These are phyloP conservation scores for Zapornia atra DNA, from an alignment of 2,113 vertebrate genomes.

Conservation along the genomic window DNA sequence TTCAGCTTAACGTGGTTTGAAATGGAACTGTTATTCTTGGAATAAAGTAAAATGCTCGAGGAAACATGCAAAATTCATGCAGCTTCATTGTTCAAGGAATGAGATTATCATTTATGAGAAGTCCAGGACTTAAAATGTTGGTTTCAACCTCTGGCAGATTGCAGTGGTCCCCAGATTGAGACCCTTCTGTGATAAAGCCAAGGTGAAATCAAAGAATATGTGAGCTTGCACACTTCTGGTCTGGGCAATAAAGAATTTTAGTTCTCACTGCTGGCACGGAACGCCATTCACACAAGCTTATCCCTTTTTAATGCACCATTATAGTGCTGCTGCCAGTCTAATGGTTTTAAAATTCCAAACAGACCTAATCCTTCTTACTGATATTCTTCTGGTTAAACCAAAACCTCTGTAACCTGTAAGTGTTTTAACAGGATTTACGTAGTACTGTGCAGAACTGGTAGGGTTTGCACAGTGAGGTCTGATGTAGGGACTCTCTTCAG, in stretches of 20 bases:
- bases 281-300: not conserved
- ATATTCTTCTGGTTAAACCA: not conserved
- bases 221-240: not conserved
- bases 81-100: conserved; percentile 14
- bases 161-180: not conserved
- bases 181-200: not conserved
- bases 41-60: conserved; percentile 31
- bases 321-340: not conserved
- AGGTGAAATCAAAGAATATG: not conserved
- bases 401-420: not conserved
- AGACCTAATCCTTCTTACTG: not conserved
- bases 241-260: not conserved
- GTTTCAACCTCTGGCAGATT: not conserved
- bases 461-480: not conserved
- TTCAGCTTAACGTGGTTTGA: not conserved
- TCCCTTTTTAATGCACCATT: not conserved
- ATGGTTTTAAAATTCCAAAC: not conserved
- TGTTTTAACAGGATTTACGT: not conserved
- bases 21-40: conserved; percentile 40
- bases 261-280: not conserved
- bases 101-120: conserved; percentile 5
- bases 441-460: not conserved
- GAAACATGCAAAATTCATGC: conserved; percentile 53
- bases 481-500: not conserved
- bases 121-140: not conserved